Percentiles rank a stretch among this genome's conserved stretches.
These are phyloP conservation scores for Allygus modestus DNA, from an alignment of 2,888 invertebrate species.

Conservation along the genomic window DNA sequence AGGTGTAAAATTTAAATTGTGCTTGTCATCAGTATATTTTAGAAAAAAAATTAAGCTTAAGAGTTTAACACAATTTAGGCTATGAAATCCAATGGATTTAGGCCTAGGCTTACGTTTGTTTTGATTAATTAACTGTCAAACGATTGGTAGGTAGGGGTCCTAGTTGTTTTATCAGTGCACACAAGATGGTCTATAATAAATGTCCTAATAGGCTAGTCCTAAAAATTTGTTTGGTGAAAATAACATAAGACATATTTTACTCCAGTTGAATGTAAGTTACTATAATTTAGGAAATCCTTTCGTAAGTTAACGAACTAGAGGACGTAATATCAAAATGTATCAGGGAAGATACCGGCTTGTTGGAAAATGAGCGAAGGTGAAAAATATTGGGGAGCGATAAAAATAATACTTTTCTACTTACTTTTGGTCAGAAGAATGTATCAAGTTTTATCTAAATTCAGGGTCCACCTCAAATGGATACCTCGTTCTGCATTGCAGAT, in stretches of 20 bases:
- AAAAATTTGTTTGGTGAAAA: no score
- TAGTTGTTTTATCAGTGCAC: neutral
- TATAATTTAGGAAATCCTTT: no score
- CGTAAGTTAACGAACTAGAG: neutral
- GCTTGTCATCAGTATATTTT: no score
- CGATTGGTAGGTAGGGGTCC: neutral
- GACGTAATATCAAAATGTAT: conserved; percentile 8
- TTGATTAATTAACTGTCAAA: neutral
- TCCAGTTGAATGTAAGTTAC: no score
- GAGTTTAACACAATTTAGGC: no score
- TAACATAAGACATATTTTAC: no score
- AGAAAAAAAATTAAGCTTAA: no score
- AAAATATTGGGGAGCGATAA: conserved; percentile 33
- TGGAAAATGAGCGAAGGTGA: conserved; percentile 39
- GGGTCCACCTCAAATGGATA: conserved; percentile 66
- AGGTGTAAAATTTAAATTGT: no score
- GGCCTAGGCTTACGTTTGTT: neutral
- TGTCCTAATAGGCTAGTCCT: no score
- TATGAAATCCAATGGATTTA: no score
- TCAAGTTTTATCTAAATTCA: conserved; percentile 72
- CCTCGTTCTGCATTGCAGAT: conserved; percentile 67
- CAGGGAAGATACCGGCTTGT: conserved; percentile 56
- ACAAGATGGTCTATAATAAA: neutral
- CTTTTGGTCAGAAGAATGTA: conserved; percentile 77
- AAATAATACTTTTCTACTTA: conserved; percentile 58